A percentile compares a stretch with the other conserved stretches of the same genome.
phyloP scores from a whole-genome alignment of 2,797 vertebrate species.

The Babyrousa celebensis region DNA sequence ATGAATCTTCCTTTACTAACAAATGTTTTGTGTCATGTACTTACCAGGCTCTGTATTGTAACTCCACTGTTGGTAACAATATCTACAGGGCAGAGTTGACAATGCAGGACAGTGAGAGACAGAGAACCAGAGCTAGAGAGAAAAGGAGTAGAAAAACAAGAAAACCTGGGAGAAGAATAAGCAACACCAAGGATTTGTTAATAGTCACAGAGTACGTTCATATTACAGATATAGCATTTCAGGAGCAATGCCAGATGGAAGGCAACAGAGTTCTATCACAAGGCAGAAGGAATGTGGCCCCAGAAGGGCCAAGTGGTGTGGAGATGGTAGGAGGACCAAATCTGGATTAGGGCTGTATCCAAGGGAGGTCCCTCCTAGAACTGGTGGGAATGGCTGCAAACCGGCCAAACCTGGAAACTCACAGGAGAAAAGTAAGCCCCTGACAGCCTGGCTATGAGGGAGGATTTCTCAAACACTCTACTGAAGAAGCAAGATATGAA shows the following conservation, averaged over 20 bases:
- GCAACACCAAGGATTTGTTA: not conserved
- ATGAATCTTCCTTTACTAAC: slow-evolving; percentile 3
- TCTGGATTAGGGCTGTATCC: not conserved
- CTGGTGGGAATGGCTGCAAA: not conserved
- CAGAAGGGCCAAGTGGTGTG: not conserved
- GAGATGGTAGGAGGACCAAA: not conserved
- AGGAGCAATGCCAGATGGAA: not conserved
- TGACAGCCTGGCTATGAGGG: not conserved
- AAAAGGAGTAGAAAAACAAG: not conserved
- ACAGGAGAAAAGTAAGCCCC: not conserved
- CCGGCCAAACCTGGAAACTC: not conserved
- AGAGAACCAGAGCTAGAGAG: not conserved
- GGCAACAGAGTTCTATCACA: not conserved
- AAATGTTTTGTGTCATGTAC: not conserved
- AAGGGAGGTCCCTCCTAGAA: not conserved
- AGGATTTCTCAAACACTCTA: not conserved
- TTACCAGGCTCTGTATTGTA: not conserved
- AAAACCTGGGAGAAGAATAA: not conserved
- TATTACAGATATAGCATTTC: not conserved
- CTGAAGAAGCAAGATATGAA: not conserved
- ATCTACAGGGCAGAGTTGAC: not conserved
- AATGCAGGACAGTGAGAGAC: not conserved
- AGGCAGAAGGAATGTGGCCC: not conserved
- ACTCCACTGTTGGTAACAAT: not conserved
- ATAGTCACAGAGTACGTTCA: not conserved